phyloP scores from a whole-genome alignment of 2,113 vertebrate genomes.

The Leptocoma aspasia region DNA sequence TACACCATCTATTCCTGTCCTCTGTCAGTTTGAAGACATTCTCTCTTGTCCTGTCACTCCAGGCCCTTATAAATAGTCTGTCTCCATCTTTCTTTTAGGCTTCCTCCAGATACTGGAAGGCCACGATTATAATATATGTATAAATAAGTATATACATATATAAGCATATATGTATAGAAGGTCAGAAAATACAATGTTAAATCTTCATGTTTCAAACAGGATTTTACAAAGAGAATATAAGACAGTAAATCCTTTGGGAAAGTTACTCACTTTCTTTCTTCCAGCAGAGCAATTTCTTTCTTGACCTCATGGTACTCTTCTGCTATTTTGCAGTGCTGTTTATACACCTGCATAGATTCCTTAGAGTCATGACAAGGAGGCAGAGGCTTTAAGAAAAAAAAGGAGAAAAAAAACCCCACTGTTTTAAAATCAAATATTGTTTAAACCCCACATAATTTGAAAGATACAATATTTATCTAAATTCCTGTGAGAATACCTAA shows the following conservation, averaged over 20 bases:
- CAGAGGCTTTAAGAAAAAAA: slow-evolving; percentile 81
- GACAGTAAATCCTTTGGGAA: not conserved
- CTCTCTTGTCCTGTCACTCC: not conserved
- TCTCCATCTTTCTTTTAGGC: not conserved
- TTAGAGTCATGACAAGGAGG: slow-evolving; percentile 86
- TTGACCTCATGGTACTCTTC: slow-evolving; percentile 94
- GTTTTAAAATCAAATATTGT: not conserved
- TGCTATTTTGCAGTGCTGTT: slow-evolving; percentile 94
- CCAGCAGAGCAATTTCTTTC: slow-evolving; percentile 89
- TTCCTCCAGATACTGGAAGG: not conserved
- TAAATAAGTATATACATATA: not conserved
- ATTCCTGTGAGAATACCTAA: not conserved
- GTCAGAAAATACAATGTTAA: not conserved
- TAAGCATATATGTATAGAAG: not conserved
- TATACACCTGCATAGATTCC: slow-evolving; percentile 94
- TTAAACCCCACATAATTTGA: not conserved
- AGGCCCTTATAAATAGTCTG: not conserved
- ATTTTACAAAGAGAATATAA: not conserved
- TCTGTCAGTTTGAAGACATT: not conserved
- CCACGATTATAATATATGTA: not conserved
- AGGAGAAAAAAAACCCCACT: not conserved
- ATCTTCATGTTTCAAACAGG: not conserved
- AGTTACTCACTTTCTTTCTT: slow-evolving; percentile 89
- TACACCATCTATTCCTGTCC: not conserved
- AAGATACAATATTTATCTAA: not conserved